Conservation (phyloP, 2,797 vertebrate species). For the Sebastes trivittatus region DNA sequence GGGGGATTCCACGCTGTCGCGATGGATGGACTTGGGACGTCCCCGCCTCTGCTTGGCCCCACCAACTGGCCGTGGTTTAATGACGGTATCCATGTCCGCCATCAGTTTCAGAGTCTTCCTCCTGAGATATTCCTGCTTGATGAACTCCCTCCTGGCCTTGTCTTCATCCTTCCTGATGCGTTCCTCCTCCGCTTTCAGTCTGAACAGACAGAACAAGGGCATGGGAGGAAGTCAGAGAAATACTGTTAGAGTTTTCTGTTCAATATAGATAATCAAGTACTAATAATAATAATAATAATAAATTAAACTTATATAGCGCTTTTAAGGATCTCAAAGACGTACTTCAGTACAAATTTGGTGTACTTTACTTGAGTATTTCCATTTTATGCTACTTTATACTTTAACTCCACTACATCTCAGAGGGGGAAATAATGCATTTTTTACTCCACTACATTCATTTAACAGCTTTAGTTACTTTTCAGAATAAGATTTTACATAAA, state of each 20-base stretch:
- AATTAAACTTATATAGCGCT: too few relatives aligned
- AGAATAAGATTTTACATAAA: too few relatives aligned
- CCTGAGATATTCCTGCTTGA: conserved; percentile 96
- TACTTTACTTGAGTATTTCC: too few relatives aligned
- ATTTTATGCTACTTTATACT: too few relatives aligned
- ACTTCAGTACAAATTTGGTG: too few relatives aligned
- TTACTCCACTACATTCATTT: too few relatives aligned
- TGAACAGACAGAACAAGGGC: conserved; percentile 43
- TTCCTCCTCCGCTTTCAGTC: conserved; percentile 95
- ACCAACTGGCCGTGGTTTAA: conserved; percentile 86
- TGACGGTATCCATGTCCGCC: conserved; percentile 94
- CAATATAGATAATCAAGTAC: neutral
- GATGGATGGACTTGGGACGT: conserved; percentile 94
- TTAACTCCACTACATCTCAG: too few relatives aligned
- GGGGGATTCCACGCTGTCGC: conserved; percentile 92
- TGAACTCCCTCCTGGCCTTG: conserved; percentile 92
- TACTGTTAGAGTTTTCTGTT: neutral
- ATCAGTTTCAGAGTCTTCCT: conserved; percentile 98
- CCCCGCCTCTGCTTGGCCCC: conserved; percentile 88
- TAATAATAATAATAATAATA: too few relatives aligned
- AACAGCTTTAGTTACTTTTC: too few relatives aligned
- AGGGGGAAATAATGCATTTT: too few relatives aligned
- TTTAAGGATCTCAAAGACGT: too few relatives aligned
- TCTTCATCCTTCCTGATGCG: conserved; percentile 96
- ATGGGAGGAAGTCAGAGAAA: neutral